Conservation (phyloP, 2,888 invertebrate genomes). For the Gymnocheta viridis region DNA sequence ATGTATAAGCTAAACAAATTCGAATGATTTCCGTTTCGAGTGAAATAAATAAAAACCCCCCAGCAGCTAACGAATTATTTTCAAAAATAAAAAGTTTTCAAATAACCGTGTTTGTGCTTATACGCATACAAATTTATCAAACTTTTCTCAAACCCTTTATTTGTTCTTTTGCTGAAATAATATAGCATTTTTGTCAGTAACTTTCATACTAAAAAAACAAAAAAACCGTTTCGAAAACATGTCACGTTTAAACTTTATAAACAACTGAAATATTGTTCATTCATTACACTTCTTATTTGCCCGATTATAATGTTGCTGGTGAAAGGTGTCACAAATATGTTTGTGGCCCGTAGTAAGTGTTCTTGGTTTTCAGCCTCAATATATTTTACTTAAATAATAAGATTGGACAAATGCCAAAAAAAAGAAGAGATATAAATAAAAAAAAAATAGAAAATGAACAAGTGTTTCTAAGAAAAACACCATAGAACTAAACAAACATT, state of each 20-base stretch:
- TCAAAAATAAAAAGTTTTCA: too few relatives aligned
- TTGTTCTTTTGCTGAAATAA: background rate
- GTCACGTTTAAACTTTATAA: slow-evolving; percentile 13
- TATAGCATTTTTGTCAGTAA: background rate
- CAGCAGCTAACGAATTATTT: too few relatives aligned
- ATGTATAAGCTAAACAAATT: too few relatives aligned
- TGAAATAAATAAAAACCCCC: too few relatives aligned
- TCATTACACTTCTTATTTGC: slow-evolving; percentile 15
- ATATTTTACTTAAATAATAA: slow-evolving; percentile 28
- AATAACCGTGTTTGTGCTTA: too few relatives aligned
- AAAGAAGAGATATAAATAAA: background rate
- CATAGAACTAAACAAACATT: background rate
- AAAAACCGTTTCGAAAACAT: background rate
- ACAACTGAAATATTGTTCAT: background rate
- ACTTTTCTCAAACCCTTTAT: too few relatives aligned
- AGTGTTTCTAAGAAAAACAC: slow-evolving; percentile 21
- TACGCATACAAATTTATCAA: too few relatives aligned
- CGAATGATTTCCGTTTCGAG: too few relatives aligned
- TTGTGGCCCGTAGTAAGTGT: slow-evolving; percentile 12
- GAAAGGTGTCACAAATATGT: slow-evolving; percentile 39
- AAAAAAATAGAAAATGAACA: slow-evolving; percentile 20
- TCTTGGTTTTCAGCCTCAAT: background rate
- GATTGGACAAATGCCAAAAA: slow-evolving; percentile 53
- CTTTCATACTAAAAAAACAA: background rate
- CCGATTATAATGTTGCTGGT: slow-evolving; percentile 20